Base-by-base conservation (phyloP, 2,113 vertebrate genomes). In the Girardinichthys multiradiatus region DNA sequence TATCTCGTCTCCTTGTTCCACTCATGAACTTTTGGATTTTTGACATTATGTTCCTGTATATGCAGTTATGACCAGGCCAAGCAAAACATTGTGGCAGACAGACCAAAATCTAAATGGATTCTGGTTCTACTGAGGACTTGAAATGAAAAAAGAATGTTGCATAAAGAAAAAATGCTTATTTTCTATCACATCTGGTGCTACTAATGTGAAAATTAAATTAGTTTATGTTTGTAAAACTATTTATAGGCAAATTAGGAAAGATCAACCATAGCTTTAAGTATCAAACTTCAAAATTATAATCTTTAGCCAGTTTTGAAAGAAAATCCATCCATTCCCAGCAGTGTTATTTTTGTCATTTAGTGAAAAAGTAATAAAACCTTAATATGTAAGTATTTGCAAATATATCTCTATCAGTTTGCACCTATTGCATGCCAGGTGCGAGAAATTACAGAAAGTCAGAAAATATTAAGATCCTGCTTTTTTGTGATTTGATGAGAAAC, bases 61-160 rank as follows among this genome's bases (percentile, higher is more conserved):
- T 59, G 64, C 71, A 57, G 72, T 31, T 27, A 21, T 70, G 19
- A 28, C 33, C 48, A 17, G 42, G 86, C 89, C 87, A 93, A 91
- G 74, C 45, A 79, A 89, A 93, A 92, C 81, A 92, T 57, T 68
- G 57, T 78, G 62, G 76, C 82, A 89, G 19, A 33, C 30, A 19
- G 26, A 31, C 15, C 87, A 91, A 86, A 89, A 90, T 82, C 74
- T 85, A 88, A 83, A 87, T 62, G 85, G 61, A 89, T 82, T 86
- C 27, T 59, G 10, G 66, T 42, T 74, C 60, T n/a, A n/a, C n/a
- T n/a, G n/a, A 51, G 73, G 63, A 70, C 35, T 39, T 68, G 21
- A 37, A 72, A 68, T 42, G 62, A n/a, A n/a, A n/a, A n/a, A n/a
- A n/a, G n/a, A 72, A 24, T 30, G 45, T 30, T 60, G 21, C 1